phyloP scores from a whole-genome alignment of 2,888 invertebrate genomes.

The Cerastoderma edule region DNA sequence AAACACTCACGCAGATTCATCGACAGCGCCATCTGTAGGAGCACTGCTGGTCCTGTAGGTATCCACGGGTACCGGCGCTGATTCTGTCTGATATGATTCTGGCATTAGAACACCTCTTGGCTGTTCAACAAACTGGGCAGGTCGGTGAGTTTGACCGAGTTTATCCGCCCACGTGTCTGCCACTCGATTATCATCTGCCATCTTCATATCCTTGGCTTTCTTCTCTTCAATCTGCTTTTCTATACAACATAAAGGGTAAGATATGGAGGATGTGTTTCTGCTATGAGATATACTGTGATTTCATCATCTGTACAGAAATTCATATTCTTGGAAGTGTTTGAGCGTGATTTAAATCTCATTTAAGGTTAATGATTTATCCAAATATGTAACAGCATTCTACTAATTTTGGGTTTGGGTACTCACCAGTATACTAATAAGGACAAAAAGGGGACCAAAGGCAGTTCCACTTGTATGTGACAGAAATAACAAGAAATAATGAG shows the following conservation, averaged over 20 bases:
- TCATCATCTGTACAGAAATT: no score
- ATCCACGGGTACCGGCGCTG: conserved; percentile 13
- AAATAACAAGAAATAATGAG: background rate
- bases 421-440: no score
- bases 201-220: conserved; percentile 69
- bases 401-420: no score
- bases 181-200: conserved; percentile 45
- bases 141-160: conserved; percentile 56
- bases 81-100: conserved; percentile 32
- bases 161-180: conserved; percentile 76
- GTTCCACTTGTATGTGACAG: no score
- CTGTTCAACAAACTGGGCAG: conserved; percentile 61
- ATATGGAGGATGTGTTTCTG: no score
- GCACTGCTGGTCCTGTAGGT: conserved; percentile 26
- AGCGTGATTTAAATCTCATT: no score
- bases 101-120: conserved; percentile 47
- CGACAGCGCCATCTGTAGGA: conserved; percentile 3
- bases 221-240: conserved; percentile 83
- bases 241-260: conserved; percentile 35
- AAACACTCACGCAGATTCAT: conserved; percentile 20
- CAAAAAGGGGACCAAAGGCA: no score
- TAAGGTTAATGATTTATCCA: no score
- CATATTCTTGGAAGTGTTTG: no score
- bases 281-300: no score
- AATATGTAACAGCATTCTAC: no score